A percentile compares a stretch with the other conserved stretches of the same genome.
Conservation (phyloP, 1,140 invertebrate genomes). For the Chironomus tepperi region DNA sequence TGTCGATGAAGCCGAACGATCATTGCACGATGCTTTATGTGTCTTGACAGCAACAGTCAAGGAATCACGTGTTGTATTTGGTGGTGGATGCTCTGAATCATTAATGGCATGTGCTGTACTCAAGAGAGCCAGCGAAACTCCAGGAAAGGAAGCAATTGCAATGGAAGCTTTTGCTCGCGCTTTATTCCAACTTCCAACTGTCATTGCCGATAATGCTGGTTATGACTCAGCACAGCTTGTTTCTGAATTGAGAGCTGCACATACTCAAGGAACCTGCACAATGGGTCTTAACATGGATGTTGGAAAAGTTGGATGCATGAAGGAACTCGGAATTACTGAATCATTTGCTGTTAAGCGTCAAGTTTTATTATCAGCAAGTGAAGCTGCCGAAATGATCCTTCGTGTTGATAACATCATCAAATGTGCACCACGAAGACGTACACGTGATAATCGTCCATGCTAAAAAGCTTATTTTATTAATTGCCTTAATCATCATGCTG, state of each 20-base stretch:
- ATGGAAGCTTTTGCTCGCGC: slow-evolving; percentile 93
- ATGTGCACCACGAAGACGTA: slow-evolving; percentile 84
- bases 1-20: slow-evolving; percentile 96
- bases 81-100: slow-evolving; percentile 91
- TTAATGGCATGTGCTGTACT: slow-evolving; percentile 91
- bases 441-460: slow-evolving; percentile 78
- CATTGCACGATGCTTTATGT: slow-evolving; percentile 96
- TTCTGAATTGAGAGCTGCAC: slow-evolving; percentile 79
- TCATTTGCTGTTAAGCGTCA: slow-evolving; percentile 95
- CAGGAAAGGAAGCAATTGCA: slow-evolving; percentile 95
- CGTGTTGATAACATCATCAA: slow-evolving; percentile 97
- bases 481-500: background rate
- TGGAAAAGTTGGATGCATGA: slow-evolving; percentile 80
- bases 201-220: slow-evolving; percentile 97
- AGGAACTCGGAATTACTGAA: slow-evolving; percentile 85
- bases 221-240: slow-evolving; percentile 95
- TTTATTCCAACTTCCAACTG: slow-evolving; percentile 78
- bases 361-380: slow-evolving; percentile 86
- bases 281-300: slow-evolving; percentile 89
- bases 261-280: slow-evolving; percentile 64
- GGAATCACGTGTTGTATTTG: slow-evolving; percentile 83
- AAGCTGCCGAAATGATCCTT: slow-evolving; percentile 98
- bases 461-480: slow-evolving; percentile 42
- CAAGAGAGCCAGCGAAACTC: slow-evolving; percentile 72
- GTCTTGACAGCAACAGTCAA: slow-evolving; percentile 93